Conservation (phyloP, 2,113 vertebrate genomes). For the Odocoileus virginianus region DNA sequence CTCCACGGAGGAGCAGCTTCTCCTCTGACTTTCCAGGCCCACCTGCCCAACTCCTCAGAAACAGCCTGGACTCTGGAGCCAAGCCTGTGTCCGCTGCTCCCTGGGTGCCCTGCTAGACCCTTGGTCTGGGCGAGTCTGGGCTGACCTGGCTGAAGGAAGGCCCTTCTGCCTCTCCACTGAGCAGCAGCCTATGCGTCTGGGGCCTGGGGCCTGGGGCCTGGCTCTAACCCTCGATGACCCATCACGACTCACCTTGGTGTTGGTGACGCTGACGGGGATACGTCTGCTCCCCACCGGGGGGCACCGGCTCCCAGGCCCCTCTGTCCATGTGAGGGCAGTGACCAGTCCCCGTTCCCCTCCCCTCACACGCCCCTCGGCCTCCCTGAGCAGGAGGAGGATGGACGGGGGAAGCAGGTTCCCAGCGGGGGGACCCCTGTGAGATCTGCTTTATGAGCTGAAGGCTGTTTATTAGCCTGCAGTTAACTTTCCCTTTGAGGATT, state of each 20-base stretch:
- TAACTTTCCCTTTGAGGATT: not conserved
- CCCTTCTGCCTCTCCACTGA: not conserved
- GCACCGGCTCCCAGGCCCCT: not conserved
- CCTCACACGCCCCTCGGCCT: not conserved
- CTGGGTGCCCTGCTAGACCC: not conserved
- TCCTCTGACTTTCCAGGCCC: not conserved
- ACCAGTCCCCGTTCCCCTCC: not conserved
- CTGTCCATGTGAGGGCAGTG: not conserved
- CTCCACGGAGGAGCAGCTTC: not conserved
- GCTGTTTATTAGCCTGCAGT: not conserved
- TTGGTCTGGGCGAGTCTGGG: not conserved
- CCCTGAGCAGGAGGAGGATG: too few species aligned
- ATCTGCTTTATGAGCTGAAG: not conserved
- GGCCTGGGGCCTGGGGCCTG: not conserved
- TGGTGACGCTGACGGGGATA: rapidly evolving
- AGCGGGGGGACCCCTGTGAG: not conserved
- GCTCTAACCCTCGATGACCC: not conserved
- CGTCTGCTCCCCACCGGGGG: not conserved
- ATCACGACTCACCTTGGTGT: rapidly evolving
- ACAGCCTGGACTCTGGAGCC: not conserved
- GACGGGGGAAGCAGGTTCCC: not conserved
- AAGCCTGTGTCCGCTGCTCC: not conserved
- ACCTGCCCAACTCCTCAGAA: not conserved
- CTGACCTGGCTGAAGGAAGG: not conserved
- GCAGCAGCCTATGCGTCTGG: not conserved